phyloP scores from a whole-genome alignment of 2,113 vertebrate species.

The Ursus arctos region DNA sequence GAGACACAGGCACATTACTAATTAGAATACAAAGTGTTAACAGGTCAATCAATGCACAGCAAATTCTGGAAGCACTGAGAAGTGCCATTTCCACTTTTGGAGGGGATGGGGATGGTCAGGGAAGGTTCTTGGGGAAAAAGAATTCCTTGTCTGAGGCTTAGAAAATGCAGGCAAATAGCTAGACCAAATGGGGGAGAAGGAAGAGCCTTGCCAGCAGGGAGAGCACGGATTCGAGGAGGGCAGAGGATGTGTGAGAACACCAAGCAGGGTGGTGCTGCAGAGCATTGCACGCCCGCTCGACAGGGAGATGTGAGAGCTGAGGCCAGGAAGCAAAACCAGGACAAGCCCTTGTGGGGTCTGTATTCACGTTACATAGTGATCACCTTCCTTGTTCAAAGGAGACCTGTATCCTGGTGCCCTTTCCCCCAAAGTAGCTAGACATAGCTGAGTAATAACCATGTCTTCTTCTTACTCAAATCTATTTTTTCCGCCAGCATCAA shows the following conservation, averaged over 20 bases:
- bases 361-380: background rate
- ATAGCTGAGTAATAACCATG: background rate
- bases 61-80: background rate
- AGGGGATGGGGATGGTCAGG: background rate
- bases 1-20: background rate
- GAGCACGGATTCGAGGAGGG: background rate
- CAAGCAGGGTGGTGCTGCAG: background rate
- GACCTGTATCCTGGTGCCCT: background rate
- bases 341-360: background rate
- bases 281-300: fast-evolving
- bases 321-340: background rate
- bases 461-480: background rate
- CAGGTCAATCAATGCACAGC: background rate
- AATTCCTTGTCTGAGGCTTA: background rate
- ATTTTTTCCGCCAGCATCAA: background rate
- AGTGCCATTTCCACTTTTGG: background rate
- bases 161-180: background rate
- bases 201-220: background rate
- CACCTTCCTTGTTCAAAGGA: slow-evolving; percentile 11
- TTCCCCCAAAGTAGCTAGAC: background rate
- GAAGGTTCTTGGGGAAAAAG: background rate
- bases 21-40: background rate
- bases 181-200: background rate
- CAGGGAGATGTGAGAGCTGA: background rate
- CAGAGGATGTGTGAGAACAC: background rate